Conservation (phyloP, 2,888 invertebrate genomes). For the Drosophila imparisetae region DNA sequence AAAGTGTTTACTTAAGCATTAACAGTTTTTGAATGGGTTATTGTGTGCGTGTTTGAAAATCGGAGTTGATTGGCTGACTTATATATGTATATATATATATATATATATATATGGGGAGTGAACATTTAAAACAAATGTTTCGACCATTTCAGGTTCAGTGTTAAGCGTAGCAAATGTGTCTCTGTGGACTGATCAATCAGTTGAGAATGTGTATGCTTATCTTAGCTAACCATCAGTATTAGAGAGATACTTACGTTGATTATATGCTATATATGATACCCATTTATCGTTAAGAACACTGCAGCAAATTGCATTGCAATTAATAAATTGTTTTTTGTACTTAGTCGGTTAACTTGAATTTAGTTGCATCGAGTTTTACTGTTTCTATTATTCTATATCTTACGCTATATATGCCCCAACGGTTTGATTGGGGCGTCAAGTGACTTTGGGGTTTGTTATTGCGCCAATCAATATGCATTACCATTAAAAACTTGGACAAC, state of each 20-base stretch:
- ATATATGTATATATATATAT: not conserved
- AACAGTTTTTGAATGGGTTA: conserved; percentile 40
- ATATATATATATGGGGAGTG: not conserved
- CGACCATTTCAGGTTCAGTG: not conserved
- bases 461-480: conserved; percentile 27
- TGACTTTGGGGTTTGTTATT: conserved; percentile 11
- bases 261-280: conserved; percentile 43
- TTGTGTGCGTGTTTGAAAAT: conserved; percentile 41
- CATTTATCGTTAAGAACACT: conserved; percentile 43
- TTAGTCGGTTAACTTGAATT: conserved; percentile 36
- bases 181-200: conserved; percentile 4
- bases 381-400: conserved; percentile 6
- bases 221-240: conserved; percentile 26
- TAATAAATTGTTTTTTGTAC: conserved; percentile 12
- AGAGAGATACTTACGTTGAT: conserved; percentile 54
- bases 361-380: conserved; percentile 19
- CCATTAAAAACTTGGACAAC: conserved; percentile 26
- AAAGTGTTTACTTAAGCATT: not conserved
- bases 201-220: conserved; percentile 37
- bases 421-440: conserved; percentile 17
- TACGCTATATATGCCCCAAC: conserved; percentile 2
- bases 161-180: not conserved
- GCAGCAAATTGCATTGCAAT: conserved; percentile 44
- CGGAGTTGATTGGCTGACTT: conserved; percentile 23
- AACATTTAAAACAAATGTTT: not conserved